Percentiles rank a stretch among this genome's conserved stretches.
Evolutionary conservation across 2,113 vertebrate species (phyloP).

Genomic region (Ceyx cyanopectus): DNA sequence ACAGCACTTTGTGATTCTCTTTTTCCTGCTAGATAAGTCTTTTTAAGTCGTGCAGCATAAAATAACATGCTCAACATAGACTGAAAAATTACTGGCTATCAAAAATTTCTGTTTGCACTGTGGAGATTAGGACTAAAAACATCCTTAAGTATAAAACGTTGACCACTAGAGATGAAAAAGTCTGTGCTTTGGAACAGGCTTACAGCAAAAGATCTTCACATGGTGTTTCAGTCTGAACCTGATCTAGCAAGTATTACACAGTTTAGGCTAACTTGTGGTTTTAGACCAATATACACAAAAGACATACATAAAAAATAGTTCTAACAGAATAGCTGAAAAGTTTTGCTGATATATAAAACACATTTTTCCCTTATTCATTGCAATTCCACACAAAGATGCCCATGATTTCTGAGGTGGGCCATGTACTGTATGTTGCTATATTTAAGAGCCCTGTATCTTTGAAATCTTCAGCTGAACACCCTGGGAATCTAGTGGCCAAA

Average conservation of each 20-base stretch:
- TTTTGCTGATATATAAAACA: neutral
- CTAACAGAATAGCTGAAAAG: neutral
- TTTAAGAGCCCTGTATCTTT: neutral
- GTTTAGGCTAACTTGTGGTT: neutral
- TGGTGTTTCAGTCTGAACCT: neutral
- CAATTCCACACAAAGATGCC: neutral
- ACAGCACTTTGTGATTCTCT: neutral
- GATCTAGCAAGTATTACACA: neutral
- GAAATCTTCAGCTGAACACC: neutral
- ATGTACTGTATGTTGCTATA: neutral
- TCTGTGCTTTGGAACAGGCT: neutral
- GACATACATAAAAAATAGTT: neutral
- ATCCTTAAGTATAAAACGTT: neutral
- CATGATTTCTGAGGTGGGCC: neutral
- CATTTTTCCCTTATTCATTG: neutral
- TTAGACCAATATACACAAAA: neutral
- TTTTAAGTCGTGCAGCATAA: neutral
- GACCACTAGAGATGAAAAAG: neutral
- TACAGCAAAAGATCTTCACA: neutral
- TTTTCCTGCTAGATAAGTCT: neutral
- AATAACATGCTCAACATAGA: neutral
- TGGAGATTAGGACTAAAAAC: neutral
- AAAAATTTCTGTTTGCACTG: neutral
- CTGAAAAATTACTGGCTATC: conserved; percentile 4
- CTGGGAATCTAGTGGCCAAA: neutral